Evolutionary conservation across 2,888 invertebrate genomes (phyloP).

Genomic region (Perizoma flavofasciatum): DNA sequence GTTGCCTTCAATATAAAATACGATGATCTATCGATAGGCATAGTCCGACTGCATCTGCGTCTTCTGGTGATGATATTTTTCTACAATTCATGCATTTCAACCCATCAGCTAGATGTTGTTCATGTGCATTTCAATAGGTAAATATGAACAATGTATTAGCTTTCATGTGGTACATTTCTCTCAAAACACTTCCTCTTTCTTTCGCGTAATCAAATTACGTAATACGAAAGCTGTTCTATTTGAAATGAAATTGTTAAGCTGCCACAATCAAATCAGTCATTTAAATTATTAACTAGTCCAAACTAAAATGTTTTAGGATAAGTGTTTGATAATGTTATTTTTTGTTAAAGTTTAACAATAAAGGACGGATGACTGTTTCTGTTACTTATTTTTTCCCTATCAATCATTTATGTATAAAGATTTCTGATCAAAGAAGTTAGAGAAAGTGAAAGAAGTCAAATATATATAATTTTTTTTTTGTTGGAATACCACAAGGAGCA

Average conservation of each 20-base stretch:
- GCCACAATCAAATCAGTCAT: slow-evolving; percentile 64
- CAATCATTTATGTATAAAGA: neutral
- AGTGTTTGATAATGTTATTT: slow-evolving; percentile 76
- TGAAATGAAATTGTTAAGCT: slow-evolving; percentile 34
- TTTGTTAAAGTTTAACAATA: slow-evolving; percentile 81
- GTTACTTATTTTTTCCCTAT: slow-evolving; percentile 18
- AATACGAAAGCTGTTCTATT: slow-evolving; percentile 56
- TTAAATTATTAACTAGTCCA: slow-evolving; percentile 58
- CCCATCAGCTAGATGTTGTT: slow-evolving; percentile 60
- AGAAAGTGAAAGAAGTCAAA: too few species aligned
- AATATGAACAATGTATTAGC: slow-evolving; percentile 67
- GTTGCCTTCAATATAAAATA: neutral
- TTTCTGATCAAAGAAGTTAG: neutral
- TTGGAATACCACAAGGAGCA: slow-evolving; percentile 4
- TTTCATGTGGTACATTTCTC: slow-evolving; percentile 45
- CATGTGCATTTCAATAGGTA: slow-evolving; percentile 53
- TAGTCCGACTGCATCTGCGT: neutral
- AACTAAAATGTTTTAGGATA: slow-evolving; percentile 64
- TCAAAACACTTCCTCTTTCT: slow-evolving; percentile 53
- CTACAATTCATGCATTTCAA: slow-evolving; percentile 52
- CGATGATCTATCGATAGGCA: too few species aligned
- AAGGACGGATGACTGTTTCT: slow-evolving; percentile 69
- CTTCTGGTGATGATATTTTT: slow-evolving; percentile 13
- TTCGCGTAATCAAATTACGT: slow-evolving; percentile 70
- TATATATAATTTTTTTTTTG: neutral